A percentile compares a stretch with the other conserved stretches of the same genome.
Conservation (phyloP, 2,888 invertebrate species). For the Pristionchus arcanus region DNA sequence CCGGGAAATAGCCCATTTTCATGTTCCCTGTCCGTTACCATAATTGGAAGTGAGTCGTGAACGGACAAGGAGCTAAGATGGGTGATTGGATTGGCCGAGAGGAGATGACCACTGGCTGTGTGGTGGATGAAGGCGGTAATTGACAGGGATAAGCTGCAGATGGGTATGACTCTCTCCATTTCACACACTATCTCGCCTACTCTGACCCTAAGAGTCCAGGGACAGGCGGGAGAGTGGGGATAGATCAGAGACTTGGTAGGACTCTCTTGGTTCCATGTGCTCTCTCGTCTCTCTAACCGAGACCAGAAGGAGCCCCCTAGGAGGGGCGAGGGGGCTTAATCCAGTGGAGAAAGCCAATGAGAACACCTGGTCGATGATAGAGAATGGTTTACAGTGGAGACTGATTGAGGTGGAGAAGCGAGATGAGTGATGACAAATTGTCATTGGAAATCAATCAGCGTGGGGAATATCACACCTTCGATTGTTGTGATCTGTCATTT, state of each 20-base stretch:
- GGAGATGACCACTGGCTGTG: constrained; percentile 16
- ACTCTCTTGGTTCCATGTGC: too few relatives aligned
- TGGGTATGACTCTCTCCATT: neutral
- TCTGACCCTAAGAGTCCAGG: neutral
- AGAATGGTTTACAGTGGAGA: constrained; percentile 10
- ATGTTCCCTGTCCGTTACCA: neutral
- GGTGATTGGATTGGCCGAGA: constrained; percentile 50
- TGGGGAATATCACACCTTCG: constrained; percentile 37
- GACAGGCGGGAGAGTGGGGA: neutral
- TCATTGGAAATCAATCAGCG: constrained; percentile 26
- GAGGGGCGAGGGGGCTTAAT: constrained; percentile 19
- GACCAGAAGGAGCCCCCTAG: constrained; percentile 30
- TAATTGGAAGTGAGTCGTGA: constrained; percentile 37
- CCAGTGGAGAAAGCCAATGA: constrained; percentile 24
- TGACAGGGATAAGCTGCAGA: constrained; percentile 53
- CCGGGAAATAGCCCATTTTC: too few relatives aligned
- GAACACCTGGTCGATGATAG: constrained; percentile 47
- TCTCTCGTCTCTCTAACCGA: too few relatives aligned
- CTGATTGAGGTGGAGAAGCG: too few relatives aligned
- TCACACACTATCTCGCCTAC: neutral
- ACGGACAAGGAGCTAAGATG: neutral
- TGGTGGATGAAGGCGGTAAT: constrained; percentile 28
- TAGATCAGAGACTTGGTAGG: too few relatives aligned
- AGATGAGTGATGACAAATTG: neutral
- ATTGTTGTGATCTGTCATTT: constrained; percentile 21